These are phyloP conservation scores for Mesorhabditis belari DNA, from an alignment of 2,888 invertebrate genomes.

Conservation along the genomic window DNA sequence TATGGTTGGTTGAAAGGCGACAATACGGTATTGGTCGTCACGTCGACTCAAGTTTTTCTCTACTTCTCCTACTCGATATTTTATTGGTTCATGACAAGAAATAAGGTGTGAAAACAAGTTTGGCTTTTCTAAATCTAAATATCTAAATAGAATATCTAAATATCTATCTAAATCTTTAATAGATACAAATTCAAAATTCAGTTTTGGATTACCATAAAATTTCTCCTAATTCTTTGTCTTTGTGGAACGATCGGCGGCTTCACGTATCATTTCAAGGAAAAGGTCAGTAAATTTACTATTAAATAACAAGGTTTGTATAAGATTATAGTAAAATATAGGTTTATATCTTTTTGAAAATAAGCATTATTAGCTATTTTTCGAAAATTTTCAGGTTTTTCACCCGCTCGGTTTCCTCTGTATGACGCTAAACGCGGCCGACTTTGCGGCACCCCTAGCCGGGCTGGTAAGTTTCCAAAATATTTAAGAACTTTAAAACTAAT, in stretches of 20 bases:
- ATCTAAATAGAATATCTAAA: too few species aligned
- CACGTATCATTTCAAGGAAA: constrained; percentile 45
- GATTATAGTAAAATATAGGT: neutral
- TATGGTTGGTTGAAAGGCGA: constrained; percentile 49
- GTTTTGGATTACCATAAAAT: constrained; percentile 49
- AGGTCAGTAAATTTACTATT: constrained; percentile 19
- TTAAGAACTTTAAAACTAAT: too few species aligned
- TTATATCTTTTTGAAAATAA: too few species aligned
- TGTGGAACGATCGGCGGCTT: constrained; percentile 31
- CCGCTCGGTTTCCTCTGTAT: constrained; percentile 66
- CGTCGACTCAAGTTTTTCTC: constrained; percentile 45
- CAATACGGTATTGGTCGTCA: constrained; percentile 46
- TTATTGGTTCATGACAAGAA: constrained; percentile 52
- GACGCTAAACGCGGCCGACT: constrained; percentile 70
- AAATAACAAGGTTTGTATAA: neutral
- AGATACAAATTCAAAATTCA: constrained; percentile 8
- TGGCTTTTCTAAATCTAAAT: too few species aligned
- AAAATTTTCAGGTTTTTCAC: constrained; percentile 38
- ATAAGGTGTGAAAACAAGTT: constrained; percentile 35
- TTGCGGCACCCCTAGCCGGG: constrained; percentile 77
- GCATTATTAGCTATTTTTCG: constrained; percentile 13
- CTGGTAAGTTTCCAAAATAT: too few species aligned
- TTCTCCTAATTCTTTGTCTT: constrained; percentile 32
- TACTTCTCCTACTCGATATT: constrained; percentile 47
- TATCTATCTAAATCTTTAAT: neutral